A percentile compares a stretch with the other conserved stretches of the same genome.
Evolutionary conservation across 2,113 vertebrate species (phyloP).

Genomic region (Turdus rufiventris): DNA sequence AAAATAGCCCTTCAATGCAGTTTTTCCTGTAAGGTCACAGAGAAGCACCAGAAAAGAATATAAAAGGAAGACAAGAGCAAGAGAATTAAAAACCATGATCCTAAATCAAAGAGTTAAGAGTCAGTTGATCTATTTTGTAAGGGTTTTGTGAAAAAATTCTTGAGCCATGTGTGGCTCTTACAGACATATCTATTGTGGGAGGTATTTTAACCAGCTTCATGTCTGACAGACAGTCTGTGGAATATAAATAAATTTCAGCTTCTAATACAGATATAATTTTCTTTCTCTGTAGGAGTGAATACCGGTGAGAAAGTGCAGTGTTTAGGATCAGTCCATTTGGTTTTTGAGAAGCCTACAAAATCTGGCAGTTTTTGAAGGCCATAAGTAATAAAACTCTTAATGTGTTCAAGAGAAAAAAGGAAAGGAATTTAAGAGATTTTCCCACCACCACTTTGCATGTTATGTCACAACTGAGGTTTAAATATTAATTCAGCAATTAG

Average conservation of each 20-base stretch:
- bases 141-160: not conserved
- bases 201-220: not conserved
- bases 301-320: not conserved
- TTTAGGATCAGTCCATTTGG: not conserved
- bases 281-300: not conserved
- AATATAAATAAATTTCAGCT: not conserved
- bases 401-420: fast-evolving
- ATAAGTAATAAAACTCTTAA: not conserved
- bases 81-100: not conserved
- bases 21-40: not conserved
- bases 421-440: not conserved
- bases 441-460: fast-evolving
- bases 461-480: not conserved
- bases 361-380: not conserved
- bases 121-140: not conserved
- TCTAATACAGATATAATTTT: not conserved
- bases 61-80: not conserved
- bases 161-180: not conserved
- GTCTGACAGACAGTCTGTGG: not conserved
- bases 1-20: not conserved
- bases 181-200: not conserved
- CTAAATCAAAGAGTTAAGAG: not conserved
- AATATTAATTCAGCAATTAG: not conserved
- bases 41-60: not conserved
- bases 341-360: not conserved